Percentiles rank a stretch among this genome's conserved stretches.
Evolutionary conservation across 2,797 vertebrate species (phyloP).

Genomic region (Strix occidentalis): DNA sequence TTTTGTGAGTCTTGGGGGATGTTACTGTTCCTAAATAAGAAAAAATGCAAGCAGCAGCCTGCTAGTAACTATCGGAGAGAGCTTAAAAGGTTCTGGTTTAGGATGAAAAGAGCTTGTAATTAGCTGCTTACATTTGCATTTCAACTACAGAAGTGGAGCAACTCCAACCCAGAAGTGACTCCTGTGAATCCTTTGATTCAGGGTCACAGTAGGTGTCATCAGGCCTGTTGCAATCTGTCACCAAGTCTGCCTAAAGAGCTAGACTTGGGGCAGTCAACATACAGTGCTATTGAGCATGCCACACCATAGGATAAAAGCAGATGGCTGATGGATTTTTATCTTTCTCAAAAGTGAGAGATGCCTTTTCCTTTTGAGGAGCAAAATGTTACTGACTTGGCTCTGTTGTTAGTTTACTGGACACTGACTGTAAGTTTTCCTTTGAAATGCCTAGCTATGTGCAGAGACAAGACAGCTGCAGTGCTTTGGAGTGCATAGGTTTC

Average conservation of each 20-base stretch:
- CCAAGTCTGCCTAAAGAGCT: background rate
- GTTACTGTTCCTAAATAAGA: background rate
- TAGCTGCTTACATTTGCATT: background rate
- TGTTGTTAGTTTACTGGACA: background rate
- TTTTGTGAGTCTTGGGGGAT: background rate
- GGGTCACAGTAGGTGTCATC: background rate
- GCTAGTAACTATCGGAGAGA: background rate
- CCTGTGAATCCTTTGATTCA: background rate
- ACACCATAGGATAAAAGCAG: background rate
- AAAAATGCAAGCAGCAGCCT: background rate
- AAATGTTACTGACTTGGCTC: background rate
- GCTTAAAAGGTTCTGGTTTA: background rate
- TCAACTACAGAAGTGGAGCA: background rate
- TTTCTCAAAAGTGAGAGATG: background rate
- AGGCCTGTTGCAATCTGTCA: background rate
- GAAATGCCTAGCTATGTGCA: background rate
- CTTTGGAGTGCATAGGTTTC: background rate
- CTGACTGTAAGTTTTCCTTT: background rate
- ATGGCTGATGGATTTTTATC: background rate
- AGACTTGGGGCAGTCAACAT: background rate
- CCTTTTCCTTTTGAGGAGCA: background rate
- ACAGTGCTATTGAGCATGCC: background rate
- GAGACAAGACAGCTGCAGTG: background rate
- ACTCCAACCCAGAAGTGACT: background rate
- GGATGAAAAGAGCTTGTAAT: background rate